A percentile compares a stretch with the other conserved stretches of the same genome.
Conservation (phyloP, 1,140 invertebrate species). For the Chelonus insularis region DNA sequence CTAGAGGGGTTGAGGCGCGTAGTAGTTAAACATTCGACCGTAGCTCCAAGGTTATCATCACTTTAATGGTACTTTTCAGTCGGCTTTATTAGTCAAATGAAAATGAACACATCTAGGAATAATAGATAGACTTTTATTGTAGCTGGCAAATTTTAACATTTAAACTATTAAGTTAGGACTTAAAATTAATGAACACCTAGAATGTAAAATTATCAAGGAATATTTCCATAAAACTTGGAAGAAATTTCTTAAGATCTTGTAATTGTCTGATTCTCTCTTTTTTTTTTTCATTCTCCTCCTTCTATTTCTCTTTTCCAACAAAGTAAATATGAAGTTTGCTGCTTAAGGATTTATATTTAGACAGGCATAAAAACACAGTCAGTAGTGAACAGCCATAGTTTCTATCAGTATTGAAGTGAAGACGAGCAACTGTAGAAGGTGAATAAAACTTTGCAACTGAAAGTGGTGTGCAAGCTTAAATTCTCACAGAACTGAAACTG, state of each 20-base stretch:
- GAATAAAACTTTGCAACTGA: constrained; percentile 11
- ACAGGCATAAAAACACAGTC: constrained; percentile 10
- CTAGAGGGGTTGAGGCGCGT: neutral
- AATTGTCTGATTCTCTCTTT: neutral
- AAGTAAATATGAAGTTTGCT: neutral
- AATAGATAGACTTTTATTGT: neutral
- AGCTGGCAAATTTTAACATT: neutral
- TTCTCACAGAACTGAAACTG: constrained; percentile 8
- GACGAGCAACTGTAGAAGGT: constrained; percentile 13
- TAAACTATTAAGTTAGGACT: neutral
- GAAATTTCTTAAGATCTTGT: too few relatives aligned
- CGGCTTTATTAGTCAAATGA: constrained; percentile 9
- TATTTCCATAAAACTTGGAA: neutral
- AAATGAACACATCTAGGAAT: neutral
- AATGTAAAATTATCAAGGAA: neutral
- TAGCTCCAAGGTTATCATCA: constrained; percentile 2
- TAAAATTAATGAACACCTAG: neutral
- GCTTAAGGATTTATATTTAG: constrained; percentile 13
- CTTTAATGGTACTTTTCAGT: neutral
- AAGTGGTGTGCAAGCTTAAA: constrained; percentile 14
- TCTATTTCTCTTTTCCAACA: neutral
- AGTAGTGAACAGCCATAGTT: constrained; percentile 1
- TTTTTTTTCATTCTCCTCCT: neutral
- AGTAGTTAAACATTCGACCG: neutral
- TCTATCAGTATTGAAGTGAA: constrained; percentile 10